Base-by-base conservation (phyloP, 2,888 invertebrate species). In the Matsumyia berberina region DNA sequence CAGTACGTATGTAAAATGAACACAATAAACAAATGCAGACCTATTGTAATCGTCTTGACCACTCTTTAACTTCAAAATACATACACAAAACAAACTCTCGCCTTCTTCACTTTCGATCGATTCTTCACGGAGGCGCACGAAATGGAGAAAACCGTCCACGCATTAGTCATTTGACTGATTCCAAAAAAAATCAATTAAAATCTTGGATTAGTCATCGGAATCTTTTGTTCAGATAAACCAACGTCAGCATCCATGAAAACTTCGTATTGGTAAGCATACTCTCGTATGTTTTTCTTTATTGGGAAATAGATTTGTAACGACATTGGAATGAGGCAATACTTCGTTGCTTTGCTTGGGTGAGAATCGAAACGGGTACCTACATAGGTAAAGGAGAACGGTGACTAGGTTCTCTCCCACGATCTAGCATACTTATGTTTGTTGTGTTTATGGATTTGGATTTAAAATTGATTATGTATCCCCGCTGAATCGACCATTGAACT, bases 141-240 rank as follows among this genome's bases (percentile, higher is more conserved):
- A 51, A 37, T 5, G 31, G 19, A 42, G 24, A 24, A 24, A 24
- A 24, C 1, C 4, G 24, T 4, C 24, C 19, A 70, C 5, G 12
- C 35, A 37, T 70, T 70, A 70, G 57, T 70, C 70, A 70, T 31
- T 24, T n/a, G 58, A 57, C 57, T n/a, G 24, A 49, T 58, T 70
- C 33, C 44, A 64, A 72, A 31, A 72, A 31, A 49, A 49, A 39
- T 46, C 17, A 19, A 64, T 58, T 79, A 64, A 53, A 58, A 15
- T 53, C 24, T 51, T 17, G 51, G 51, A 73, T 80, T 80, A 80
- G 79, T 80, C 79, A 80, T 66, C 42, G 49, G 46, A 62, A 66
- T 51, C 44, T 73, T 42, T 42, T 66, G 15, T 35, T 35, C 46
- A 12, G 29, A 12, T 55, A 19, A n/a, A 46, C 4, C 46, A 57